Evolutionary conservation across 2,113 vertebrate species (phyloP), one percentile per base, ranked within the genome.

Genomic region (Calypte anna): DNA sequence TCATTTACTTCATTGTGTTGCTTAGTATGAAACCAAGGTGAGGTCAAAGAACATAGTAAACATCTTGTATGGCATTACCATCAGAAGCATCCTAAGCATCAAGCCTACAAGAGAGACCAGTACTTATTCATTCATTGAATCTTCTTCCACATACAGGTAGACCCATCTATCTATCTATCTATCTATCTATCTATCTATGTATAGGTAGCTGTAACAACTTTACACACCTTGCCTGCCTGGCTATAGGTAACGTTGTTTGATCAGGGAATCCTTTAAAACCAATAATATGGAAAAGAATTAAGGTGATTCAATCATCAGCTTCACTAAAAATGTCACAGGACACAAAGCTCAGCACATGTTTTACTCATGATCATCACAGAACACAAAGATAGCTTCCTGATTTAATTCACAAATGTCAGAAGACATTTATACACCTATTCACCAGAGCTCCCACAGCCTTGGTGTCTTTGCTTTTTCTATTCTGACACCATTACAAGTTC

Each of bases 61-160:
- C 44, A 87, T 7, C 22, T 83, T 21, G 28, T 1, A 23, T 0
- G 62, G 19, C 4, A 51, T 76, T 82, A 54, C 20, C 3, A 1
- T 7, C 21, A n/a, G 10, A 82, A 58, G 18, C 17, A 44, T 22
- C 50, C 54, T 23, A 53, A 74, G 54, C 21, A 73, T 33, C 14
- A 50, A 38, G 16, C 23, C 76, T 63, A 59, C 10, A 58, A 53
- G 14, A 27, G 12, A 53, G 33, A 75, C 18, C 15, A 46, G 30
- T n/a, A 57, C 33, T 55, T 38, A 27, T 46, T 33, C 72, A 61
- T 19, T 17, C 76, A 73, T 25, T 68, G 55, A 70, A 78, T 44
- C 69, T 57, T 61, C 50, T 64, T 76, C 21, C 17, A 43, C 77
- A 67, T 63, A 33, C 31, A 68, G 63, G 24, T 38, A 95, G 48